Conservation (phyloP, 2,797 vertebrate species). For the Spea hammondii region DNA sequence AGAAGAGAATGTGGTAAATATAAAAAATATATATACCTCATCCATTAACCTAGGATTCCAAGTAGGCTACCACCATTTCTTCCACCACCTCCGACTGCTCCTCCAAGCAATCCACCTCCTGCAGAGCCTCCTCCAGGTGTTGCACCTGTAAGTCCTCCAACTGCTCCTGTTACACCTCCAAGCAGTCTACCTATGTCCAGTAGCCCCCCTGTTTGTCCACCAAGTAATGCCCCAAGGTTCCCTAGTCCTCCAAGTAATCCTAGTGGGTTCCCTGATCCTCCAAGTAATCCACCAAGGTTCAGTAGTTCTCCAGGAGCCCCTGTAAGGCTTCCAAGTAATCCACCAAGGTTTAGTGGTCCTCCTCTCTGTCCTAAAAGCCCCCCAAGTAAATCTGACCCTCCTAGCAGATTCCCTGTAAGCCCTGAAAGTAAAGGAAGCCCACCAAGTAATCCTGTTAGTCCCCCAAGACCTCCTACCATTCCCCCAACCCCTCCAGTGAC, state of each 20-base stretch:
- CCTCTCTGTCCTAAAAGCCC: neutral
- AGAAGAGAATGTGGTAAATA: no score
- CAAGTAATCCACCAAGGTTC: neutral
- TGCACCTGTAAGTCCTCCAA: neutral
- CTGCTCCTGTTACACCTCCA: neutral
- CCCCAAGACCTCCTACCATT: neutral
- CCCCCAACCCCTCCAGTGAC: neutral
- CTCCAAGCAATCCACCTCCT: slow-evolving; percentile 11
- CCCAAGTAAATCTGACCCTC: no score
- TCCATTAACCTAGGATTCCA: slow-evolving; percentile 7
- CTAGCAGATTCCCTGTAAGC: no score
- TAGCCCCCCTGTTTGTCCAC: neutral
- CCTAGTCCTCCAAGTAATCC: neutral
- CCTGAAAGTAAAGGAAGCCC: no score
- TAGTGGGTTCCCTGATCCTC: neutral
- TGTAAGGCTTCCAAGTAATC: neutral
- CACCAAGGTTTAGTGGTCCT: no score
- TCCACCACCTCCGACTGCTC: neutral
- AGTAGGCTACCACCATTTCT: neutral
- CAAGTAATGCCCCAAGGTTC: no score
- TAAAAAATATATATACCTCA: slow-evolving; percentile 7
- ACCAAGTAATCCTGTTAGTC: no score
- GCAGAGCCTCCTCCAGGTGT: neutral
- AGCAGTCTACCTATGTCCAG: slow-evolving; percentile 1
- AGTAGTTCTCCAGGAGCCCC: neutral